Conservation (phyloP, 2,113 vertebrate genomes). For the Bettongia penicillata region DNA sequence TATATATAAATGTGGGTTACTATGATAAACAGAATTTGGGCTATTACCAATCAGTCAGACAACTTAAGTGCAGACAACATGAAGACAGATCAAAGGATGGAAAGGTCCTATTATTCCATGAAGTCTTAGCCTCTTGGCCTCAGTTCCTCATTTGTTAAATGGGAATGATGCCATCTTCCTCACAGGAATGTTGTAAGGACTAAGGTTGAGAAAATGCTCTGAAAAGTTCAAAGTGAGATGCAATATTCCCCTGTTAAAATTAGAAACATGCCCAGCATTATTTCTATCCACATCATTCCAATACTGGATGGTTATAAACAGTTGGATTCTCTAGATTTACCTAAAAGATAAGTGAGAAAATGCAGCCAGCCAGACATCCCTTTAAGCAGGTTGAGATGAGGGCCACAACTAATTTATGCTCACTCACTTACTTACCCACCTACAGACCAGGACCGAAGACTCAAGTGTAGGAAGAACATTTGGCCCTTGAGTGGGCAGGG, state of each 20-base stretch:
- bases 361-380: slow-evolving; percentile 27
- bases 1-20: background rate
- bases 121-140: background rate
- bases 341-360: slow-evolving; percentile 36
- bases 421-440: slow-evolving; percentile 50
- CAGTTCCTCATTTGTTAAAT: background rate
- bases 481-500: slow-evolving; percentile 53
- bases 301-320: background rate
- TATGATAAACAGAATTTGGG: background rate
- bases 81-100: background rate
- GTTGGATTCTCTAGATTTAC: slow-evolving; percentile 59
- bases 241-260: background rate
- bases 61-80: background rate
- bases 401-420: slow-evolving; percentile 66
- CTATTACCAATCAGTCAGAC: background rate
- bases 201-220: background rate
- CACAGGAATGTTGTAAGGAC: background rate
- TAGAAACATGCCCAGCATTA: background rate
- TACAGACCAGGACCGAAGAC: slow-evolving; percentile 57
- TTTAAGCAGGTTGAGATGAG: slow-evolving; percentile 58
- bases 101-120: background rate
- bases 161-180: background rate
- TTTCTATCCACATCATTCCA: background rate
- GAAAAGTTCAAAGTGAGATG: background rate
- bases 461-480: slow-evolving; percentile 55